A percentile compares a stretch with the other conserved stretches of the same genome.
Evolutionary conservation across 2,113 vertebrate genomes (phyloP).

Genomic region (Todiramphus saurophagus): DNA sequence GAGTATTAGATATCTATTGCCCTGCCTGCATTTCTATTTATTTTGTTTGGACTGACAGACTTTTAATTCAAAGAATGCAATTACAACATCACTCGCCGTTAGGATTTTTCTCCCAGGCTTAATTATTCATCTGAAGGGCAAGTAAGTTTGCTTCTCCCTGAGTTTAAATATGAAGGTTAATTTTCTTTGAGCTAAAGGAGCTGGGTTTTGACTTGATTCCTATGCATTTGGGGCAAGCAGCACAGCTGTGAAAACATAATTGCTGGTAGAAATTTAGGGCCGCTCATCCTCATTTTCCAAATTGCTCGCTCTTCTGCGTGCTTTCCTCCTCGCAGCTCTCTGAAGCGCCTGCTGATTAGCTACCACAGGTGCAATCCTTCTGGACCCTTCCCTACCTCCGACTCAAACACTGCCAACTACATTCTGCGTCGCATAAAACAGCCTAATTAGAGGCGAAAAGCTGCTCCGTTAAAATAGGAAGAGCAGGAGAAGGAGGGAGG

Average conservation of each 20-base stretch:
- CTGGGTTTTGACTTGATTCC: conserved; percentile 25
- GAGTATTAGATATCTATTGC: conserved; percentile 2
- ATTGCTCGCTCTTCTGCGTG: conserved; percentile 18
- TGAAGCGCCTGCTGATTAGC: conserved; percentile 42
- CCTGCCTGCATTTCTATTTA: not conserved
- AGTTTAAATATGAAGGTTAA: conserved; percentile 16
- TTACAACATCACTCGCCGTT: not conserved
- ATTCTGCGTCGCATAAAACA: not conserved
- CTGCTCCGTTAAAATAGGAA: conserved; percentile 19
- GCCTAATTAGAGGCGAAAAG: conserved; percentile 24
- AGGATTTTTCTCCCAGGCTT: not conserved
- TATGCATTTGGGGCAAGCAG: conserved; percentile 52
- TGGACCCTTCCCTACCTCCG: not conserved
- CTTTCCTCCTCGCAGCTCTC: conserved; percentile 9
- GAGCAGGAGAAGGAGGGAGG: not conserved
- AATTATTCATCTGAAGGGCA: not conserved
- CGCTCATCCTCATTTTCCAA: conserved; percentile 35
- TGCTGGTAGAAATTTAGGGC: conserved; percentile 8
- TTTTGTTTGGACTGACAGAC: conserved; percentile 43
- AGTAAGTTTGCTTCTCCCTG: not conserved
- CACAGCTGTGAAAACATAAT: conserved; percentile 49
- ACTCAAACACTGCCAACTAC: not conserved
- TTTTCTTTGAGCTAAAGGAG: conserved; percentile 1
- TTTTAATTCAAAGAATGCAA: conserved; percentile 22
- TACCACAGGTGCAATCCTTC: conserved; percentile 37